Evolutionary conservation across 2,113 vertebrate species (phyloP), one percentile per base, ranked within the genome.

Genomic region (Aegotheles bennettii): DNA sequence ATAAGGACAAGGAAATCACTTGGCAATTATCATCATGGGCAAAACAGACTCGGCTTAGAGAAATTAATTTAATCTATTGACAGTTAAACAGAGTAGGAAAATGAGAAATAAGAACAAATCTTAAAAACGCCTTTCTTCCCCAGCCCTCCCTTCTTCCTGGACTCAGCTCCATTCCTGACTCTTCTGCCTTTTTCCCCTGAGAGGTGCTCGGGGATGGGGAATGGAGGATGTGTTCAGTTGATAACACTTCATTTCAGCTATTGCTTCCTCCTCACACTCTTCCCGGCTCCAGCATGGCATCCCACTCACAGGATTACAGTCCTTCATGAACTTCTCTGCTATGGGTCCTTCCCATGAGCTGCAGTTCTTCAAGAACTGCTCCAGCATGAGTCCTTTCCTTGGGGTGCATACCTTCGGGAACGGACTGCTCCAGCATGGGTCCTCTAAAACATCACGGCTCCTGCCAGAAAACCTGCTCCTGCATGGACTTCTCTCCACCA

Each of bases 21-120:
- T 42, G 33, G n/a, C n/a, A 48, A 12, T 78, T 70, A 67, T 29
- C 0, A 0, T 82, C 18, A 8, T 2, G 3, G 50, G 60, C 16
- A 45, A 82, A 92, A 70, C 29, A 61, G 68, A 17, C 17, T 57
- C 2, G 2, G 0, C 26, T 51, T 56, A 17, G 20, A 47, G 15
- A 83, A 33, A 36, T 56, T 73, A 56, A 42, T 56, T 56, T 42
- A 56, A 42, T 56, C 51, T 42, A 13, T 79, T 69, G 54, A 40
- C 26, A 61, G 0, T 43, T 65, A 79, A 79, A 68, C 31, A 43
- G 40, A 80, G 18, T 24, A 42, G 47, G 14, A 61, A 13, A 61
- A 61, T 48, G 21, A 74, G 25, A 80, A 75, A 36, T 29, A 75
- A 77, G 28, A 84, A 36, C 9, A 61, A 36, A 56, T 43, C 35